A percentile compares a stretch with the other conserved stretches of the same genome.
Conservation (phyloP, 1,140 invertebrate genomes). For the Stegodyphus mimosarum region DNA sequence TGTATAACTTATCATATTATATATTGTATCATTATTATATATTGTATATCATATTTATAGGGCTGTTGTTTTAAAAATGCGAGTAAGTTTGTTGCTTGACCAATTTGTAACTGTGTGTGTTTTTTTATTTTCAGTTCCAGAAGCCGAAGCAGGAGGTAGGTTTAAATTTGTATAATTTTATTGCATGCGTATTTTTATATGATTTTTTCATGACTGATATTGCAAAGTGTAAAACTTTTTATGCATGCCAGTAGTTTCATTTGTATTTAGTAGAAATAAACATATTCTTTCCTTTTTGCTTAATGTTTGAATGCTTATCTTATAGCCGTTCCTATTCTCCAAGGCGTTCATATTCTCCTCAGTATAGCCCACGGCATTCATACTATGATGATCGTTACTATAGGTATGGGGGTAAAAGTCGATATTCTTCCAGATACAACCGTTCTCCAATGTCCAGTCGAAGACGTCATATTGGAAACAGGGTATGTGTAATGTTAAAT, state of each 20-base stretch:
- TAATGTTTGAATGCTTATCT: background rate
- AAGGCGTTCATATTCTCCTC: constrained; percentile 52
- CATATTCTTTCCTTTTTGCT: background rate
- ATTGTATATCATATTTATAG: no score
- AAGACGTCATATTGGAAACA: constrained; percentile 70
- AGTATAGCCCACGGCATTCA: constrained; percentile 41
- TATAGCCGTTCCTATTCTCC: constrained; percentile 59
- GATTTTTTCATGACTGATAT: no score
- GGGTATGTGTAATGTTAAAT: constrained; percentile 24
- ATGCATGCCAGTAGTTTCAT: no score
- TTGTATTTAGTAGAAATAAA: background rate
- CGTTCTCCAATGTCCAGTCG: constrained; percentile 72
- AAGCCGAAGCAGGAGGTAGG: constrained; percentile 52
- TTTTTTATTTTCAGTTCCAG: constrained; percentile 39
- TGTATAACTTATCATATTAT: no score
- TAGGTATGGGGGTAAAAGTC: background rate
- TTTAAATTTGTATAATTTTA: background rate
- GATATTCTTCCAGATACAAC: constrained; percentile 65
- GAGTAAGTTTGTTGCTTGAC: no score
- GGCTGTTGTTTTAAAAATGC: no score
- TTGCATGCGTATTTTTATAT: no score
- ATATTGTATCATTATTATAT: no score
- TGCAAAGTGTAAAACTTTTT: no score
- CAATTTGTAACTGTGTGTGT: background rate
- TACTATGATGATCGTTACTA: constrained; percentile 50